These are phyloP conservation scores for Perccottus glenii DNA, from an alignment of 2,113 vertebrate species.

Conservation along the genomic window DNA sequence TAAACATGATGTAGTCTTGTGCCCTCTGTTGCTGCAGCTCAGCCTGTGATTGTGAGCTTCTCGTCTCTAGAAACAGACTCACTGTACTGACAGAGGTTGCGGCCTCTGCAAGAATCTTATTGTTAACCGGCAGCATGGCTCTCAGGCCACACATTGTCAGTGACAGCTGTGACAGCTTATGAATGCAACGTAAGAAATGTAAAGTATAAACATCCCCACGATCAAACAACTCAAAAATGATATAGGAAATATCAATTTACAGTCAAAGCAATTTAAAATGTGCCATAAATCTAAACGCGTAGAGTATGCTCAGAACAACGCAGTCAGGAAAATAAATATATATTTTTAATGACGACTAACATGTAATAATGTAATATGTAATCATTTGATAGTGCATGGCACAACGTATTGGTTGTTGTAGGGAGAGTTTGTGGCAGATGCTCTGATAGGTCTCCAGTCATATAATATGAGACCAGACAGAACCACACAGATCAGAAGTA, in stretches of 20 bases:
- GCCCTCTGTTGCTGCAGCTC: background rate
- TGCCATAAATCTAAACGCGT: constrained; percentile 13
- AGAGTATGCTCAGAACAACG: constrained; percentile 1
- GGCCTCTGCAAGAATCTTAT: background rate
- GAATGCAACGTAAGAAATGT: constrained; percentile 4
- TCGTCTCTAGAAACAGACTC: background rate
- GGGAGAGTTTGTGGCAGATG: constrained; percentile 9
- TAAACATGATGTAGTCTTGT: background rate
- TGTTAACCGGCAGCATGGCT: background rate
- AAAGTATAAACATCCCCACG: background rate
- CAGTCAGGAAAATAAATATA: constrained; percentile 26
- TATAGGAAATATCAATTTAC: background rate
- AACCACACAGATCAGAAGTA: constrained; percentile 5
- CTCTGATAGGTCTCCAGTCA: constrained; percentile 6
- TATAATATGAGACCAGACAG: background rate
- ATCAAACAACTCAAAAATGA: background rate
- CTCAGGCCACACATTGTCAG: background rate
- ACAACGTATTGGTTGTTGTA: background rate
- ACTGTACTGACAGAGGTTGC: background rate
- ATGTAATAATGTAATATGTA: too few relatives aligned
- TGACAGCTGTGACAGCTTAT: background rate
- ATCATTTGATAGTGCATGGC: too few relatives aligned
- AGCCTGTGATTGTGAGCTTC: background rate
- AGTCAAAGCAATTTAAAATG: constrained; percentile 20
- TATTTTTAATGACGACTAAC: constrained; percentile 41